Base-by-base conservation (phyloP, 2,888 invertebrate species). In the Vanessa cardui region DNA sequence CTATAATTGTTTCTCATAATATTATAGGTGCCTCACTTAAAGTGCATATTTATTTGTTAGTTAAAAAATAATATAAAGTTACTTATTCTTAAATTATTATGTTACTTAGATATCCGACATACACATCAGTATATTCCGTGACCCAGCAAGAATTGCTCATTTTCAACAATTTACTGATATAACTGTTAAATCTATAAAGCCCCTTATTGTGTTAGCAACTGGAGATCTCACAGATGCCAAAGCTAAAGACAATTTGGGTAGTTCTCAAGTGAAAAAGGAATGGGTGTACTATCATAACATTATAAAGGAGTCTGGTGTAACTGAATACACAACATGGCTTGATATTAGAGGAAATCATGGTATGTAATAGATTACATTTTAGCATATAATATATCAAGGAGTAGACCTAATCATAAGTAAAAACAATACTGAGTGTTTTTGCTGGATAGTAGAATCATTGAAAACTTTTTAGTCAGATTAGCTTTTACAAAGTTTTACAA, bases 331-430 rank as follows among this genome's bases (percentile, higher is more conserved):
- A 3, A 88, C 94, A 44, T 98, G 98, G 98, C 89, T 98, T 70
- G 98, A 98, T 89, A 96, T 98, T 72, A 93, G 98, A 86, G 98
- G 98, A 85, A 98, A 98, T 93, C 98, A 98, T 94, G 98, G 97
- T 97, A 91, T 84, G 81, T 71, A 47, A 58, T 20, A 62, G 46
- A n/a, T 39, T 79, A 75, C 62, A 21, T 33, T 15, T 5, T 3
- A 39, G 9, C 4, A 12, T 52, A 20, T 12, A 45, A 12, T 62
- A 44, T 21, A 52, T n/a, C 16, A 31, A 45, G 20, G 21, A 39
- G 8, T 2, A 18, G 9, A 49, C 18, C 47, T 47, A 4, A 39
- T 12, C 3, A 8, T 12, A 3, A 39, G 39, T 39, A 39, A 39
- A 9, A 39, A 2, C 39, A 39, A 39, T 39, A 39, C 12, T 12